A percentile compares a stretch with the other conserved stretches of the same genome.
phyloP scores from a whole-genome alignment of 1,140 invertebrate species.

The Microplitis mediator region DNA sequence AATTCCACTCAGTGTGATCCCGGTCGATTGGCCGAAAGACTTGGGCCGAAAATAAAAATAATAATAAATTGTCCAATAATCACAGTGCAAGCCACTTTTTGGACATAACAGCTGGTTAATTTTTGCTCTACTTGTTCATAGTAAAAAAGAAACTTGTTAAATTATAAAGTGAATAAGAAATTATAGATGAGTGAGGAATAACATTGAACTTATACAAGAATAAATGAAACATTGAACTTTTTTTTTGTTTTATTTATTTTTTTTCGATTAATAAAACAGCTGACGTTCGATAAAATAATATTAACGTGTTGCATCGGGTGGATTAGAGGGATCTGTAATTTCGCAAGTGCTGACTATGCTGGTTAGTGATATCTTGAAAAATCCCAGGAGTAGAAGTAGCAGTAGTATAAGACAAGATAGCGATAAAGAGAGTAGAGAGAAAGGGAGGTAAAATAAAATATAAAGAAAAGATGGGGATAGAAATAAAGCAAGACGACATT shows the following conservation, averaged over 20 bases:
- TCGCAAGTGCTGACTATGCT: constrained; percentile 35
- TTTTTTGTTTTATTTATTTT: neutral
- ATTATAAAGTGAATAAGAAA: no score
- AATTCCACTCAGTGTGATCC: no score
- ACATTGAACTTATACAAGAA: no score
- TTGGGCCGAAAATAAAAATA: no score
- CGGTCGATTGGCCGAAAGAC: no score
- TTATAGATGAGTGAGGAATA: no score
- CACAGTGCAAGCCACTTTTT: no score
- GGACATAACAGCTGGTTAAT: no score
- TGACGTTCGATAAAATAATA: constrained; percentile 34
- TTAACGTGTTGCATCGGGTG: constrained; percentile 27
- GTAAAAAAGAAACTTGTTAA: no score
- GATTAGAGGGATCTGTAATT: constrained; percentile 34
- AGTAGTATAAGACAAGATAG: constrained; percentile 1
- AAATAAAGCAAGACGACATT: constrained; percentile 22
- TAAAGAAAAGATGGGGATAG: constrained; percentile 20
- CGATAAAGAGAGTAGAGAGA: neutral
- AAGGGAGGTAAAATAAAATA: neutral
- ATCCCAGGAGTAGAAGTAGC: neutral
- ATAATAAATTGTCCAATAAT: no score
- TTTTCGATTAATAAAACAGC: constrained; percentile 36
- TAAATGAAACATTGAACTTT: no score
- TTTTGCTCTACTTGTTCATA: no score
- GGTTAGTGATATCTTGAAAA: neutral